Conservation (phyloP, 2,113 vertebrate genomes). For the Notiomystis cincta region DNA sequence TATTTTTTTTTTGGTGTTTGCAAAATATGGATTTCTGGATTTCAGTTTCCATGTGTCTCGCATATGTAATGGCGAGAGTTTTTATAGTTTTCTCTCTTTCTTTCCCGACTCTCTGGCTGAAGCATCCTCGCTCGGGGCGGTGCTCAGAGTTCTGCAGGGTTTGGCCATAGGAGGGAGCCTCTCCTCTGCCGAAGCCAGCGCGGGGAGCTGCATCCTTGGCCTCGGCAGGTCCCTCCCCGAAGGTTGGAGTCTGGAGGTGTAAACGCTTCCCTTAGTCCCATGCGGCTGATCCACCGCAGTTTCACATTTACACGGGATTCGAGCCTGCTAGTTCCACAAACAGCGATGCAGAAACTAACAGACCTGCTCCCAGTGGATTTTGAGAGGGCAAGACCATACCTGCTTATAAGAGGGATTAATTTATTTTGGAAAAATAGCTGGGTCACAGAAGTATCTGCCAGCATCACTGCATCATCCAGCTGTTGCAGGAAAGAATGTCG, state of each 20-base stretch:
- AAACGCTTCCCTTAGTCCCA: neutral
- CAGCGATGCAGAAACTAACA: neutral
- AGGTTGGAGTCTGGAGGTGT: neutral
- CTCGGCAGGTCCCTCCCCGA: neutral
- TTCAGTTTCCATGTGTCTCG: neutral
- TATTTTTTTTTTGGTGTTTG: neutral
- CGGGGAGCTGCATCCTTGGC: neutral
- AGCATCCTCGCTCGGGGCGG: fast-evolving
- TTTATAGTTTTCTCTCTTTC: neutral
- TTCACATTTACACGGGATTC: neutral
- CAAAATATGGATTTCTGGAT: neutral
- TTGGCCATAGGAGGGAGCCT: constrained; percentile 49
- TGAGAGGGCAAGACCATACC: neutral
- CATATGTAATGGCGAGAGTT: neutral
- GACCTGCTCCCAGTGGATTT: neutral
- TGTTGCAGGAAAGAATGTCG: neutral
- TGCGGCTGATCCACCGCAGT: neutral
- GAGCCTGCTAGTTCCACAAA: neutral
- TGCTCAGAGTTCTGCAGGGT: neutral
- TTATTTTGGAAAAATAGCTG: neutral
- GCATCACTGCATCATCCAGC: neutral
- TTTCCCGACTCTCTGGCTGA: neutral
- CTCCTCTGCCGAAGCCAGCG: neutral
- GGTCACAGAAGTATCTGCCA: constrained; percentile 16
- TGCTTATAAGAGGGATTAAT: neutral